These are phyloP conservation scores for Spodoptera frugiperda DNA, from an alignment of 1,140 invertebrate species.

Conservation along the genomic window DNA sequence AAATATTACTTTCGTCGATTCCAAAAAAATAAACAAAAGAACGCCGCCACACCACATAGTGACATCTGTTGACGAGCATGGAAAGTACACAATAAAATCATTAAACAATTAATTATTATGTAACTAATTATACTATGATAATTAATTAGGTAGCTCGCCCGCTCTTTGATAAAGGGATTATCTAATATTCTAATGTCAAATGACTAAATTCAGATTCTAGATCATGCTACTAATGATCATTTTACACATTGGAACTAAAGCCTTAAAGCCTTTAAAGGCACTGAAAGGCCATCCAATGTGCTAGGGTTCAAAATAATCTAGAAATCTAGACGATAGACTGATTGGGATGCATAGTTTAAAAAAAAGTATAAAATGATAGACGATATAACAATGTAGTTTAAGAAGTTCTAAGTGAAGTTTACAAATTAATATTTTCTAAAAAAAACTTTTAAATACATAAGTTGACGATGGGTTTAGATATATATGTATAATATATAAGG, in stretches of 20 bases:
- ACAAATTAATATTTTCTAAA: constrained; percentile 20
- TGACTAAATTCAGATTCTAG: constrained; percentile 50
- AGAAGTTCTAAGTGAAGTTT: constrained; percentile 22
- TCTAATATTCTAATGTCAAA: constrained; percentile 35
- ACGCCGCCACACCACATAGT: constrained; percentile 4
- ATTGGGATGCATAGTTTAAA: constrained; percentile 17
- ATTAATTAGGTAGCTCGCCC: constrained; percentile 45
- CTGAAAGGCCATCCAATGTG: background rate
- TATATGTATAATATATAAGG: too few species aligned
- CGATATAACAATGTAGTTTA: background rate
- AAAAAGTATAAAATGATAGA: constrained; percentile 3
- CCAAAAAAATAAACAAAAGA: background rate
- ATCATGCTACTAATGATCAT: constrained; percentile 53
- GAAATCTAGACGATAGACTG: constrained; percentile 13
- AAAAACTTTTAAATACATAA: background rate
- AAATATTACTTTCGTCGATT: background rate
- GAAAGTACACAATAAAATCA: constrained; percentile 10
- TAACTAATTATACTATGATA: constrained; percentile 21
- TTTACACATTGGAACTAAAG: constrained; percentile 6
- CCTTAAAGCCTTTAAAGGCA: background rate
- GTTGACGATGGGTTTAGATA: background rate
- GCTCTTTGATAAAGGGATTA: constrained; percentile 36
- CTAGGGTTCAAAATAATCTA: constrained; percentile 4
- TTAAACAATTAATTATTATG: constrained; percentile 7
- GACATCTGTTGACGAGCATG: constrained; percentile 38